Percentiles rank a stretch among this genome's conserved stretches.
phyloP scores from a whole-genome alignment of 2,797 vertebrate species.

The Sebastes umbrosus region DNA sequence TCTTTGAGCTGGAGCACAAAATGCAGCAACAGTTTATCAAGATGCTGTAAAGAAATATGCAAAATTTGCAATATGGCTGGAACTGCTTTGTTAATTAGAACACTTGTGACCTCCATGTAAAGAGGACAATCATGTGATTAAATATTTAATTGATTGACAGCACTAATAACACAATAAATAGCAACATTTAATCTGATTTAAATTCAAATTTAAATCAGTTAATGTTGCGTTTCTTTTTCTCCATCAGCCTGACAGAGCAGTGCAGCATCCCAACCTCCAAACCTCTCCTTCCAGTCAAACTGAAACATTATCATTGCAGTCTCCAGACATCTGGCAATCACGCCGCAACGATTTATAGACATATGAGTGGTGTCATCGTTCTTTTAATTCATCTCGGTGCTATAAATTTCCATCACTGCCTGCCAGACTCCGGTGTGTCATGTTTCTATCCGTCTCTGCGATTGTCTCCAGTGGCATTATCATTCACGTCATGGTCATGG shows the following conservation, averaged over 20 bases:
- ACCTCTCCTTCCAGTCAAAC: background rate
- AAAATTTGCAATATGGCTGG: background rate
- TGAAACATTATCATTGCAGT: background rate
- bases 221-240: constrained; percentile 1
- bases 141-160: no score
- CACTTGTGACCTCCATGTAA: background rate
- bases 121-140: background rate
- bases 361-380: constrained; percentile 15
- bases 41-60: background rate
- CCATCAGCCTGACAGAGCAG: background rate
- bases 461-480: constrained; percentile 52
- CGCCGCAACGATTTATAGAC: constrained; percentile 10
- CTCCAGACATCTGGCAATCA: constrained; percentile 18
- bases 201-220: background rate
- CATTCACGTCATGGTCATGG: constrained; percentile 61
- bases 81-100: background rate
- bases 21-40: background rate
- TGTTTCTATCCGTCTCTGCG: constrained; percentile 29
- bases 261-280: background rate
- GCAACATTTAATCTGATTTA: background rate
- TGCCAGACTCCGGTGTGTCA: constrained; percentile 16
- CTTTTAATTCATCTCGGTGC: constrained; percentile 6
- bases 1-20: background rate
- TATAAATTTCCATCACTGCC: constrained; percentile 25
- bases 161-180: background rate